phyloP scores from a whole-genome alignment of 2,797 vertebrate genomes.

The Falco columbarius region DNA sequence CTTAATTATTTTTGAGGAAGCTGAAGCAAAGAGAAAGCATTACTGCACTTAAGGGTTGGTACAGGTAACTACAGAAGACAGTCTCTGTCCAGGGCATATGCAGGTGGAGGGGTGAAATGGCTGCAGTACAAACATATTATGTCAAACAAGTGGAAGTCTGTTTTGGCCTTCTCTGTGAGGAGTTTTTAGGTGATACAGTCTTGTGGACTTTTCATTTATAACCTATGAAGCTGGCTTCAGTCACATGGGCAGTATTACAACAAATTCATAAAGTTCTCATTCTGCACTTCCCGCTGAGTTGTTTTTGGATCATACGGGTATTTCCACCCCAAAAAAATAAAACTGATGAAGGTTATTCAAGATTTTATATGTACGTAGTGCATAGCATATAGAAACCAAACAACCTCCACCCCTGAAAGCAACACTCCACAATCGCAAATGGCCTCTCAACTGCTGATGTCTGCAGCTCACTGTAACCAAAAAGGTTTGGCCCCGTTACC shows the following conservation, averaged over 20 bases:
- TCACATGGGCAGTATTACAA: neutral
- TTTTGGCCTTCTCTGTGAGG: too few species aligned
- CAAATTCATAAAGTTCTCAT: neutral
- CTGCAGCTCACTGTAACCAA: neutral
- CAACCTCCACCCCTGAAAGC: neutral
- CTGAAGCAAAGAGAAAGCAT: neutral
- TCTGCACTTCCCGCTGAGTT: neutral
- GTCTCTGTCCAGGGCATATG: neutral
- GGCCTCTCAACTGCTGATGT: neutral
- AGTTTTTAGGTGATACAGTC: neutral
- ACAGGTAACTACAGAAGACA: neutral
- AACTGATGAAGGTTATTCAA: neutral
- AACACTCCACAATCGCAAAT: rapidly evolving
- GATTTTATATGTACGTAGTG: neutral
- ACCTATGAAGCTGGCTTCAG: neutral
- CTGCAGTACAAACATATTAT: neutral
- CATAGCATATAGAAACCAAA: neutral
- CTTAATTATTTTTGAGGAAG: neutral
- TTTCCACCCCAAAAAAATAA: neutral
- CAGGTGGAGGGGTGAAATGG: neutral
- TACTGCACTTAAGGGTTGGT: neutral
- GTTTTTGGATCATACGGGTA: neutral
- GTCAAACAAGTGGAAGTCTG: too few species aligned
- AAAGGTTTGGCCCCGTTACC: neutral
- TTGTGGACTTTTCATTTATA: neutral